Conservation (phyloP, 2,797 vertebrate species). For the Phoxinus dragarum region DNA sequence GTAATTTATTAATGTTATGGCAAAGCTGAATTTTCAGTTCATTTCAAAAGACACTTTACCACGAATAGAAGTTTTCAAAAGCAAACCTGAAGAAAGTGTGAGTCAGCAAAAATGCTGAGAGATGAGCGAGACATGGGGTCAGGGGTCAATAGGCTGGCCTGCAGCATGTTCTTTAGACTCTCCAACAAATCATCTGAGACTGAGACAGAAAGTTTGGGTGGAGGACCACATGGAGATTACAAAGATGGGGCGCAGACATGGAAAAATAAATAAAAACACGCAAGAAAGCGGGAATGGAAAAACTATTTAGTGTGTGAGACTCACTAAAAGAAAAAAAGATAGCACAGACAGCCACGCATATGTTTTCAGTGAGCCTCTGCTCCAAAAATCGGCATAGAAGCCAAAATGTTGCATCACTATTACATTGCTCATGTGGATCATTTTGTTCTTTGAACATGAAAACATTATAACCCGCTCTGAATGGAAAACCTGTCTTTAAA, state of each 20-base stretch:
- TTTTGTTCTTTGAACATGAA: constrained; percentile 29
- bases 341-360: not conserved
- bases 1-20: not conserved
- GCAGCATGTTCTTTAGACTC: constrained; percentile 86
- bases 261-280: not conserved
- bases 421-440: constrained; percentile 1
- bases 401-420: constrained; percentile 38
- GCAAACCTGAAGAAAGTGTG: constrained; percentile 94
- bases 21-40: not conserved
- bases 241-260: constrained; percentile 27
- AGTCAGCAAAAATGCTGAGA: constrained; percentile 84
- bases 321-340: not conserved
- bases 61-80: not conserved
- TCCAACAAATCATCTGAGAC: constrained; percentile 76
- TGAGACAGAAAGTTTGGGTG: constrained; percentile 56
- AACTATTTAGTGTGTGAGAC: constrained; percentile 13
- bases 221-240: constrained; percentile 11
- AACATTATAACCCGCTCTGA: not conserved
- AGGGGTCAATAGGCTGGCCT: constrained; percentile 82
- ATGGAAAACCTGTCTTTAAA: constrained; percentile 33
- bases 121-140: constrained; percentile 82
- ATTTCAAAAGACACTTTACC: not conserved
- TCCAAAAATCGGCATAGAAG: constrained; percentile 5
- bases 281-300: constrained; percentile 30
- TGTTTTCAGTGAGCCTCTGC: not conserved